Base-by-base conservation (phyloP, 2,888 invertebrate species). In the Tetranychus truncatus region DNA sequence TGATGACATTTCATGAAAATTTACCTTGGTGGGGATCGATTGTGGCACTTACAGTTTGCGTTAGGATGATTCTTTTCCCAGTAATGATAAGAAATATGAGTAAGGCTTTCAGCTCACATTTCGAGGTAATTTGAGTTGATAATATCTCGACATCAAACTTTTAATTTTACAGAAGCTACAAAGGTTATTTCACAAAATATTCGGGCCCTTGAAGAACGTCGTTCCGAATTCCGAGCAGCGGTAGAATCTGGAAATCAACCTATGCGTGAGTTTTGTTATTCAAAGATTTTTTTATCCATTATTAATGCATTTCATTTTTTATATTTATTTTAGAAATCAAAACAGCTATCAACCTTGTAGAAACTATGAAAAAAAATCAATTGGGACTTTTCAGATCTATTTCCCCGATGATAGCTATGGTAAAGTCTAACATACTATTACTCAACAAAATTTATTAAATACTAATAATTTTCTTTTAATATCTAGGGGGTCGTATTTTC, bases 11-110 rank as follows among this genome's bases (percentile, higher is more conserved):
- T 9, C 73, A 76, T 75, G n/a, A 18, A 6, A 91, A 89, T 79
- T 78, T 96, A 15, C 96, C 96, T 0, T 97, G 97, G 97, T 97
- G 95, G 94, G 88, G 86, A 66, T 85, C 91, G 15, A 94, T 96
- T 79, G 85, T 89, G 3, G 83, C 89, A 88, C 88, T 90, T n/a
- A 95, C 95, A 0, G 76, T 91, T 1, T 82, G 87, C 46, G 87
- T 95, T 0, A 87, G 96, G 80, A 81, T 88, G 0, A 79, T 87
- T 0, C 85, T 95, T 82, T 92, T 96, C 80, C 95, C 95, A 0
- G 82, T 96, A 75, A 90, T 95, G 0, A 86, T 97, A 74, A 83
- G 89, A 80, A 75, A 75, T 46, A 75, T 75, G 45, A 71, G 75
- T 71, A 69, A 69, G 69, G 6, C 1, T 20, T 69, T 69, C 1